Evolutionary conservation across 2,888 invertebrate species (phyloP).

Genomic region (Drosophila peninsularis): DNA sequence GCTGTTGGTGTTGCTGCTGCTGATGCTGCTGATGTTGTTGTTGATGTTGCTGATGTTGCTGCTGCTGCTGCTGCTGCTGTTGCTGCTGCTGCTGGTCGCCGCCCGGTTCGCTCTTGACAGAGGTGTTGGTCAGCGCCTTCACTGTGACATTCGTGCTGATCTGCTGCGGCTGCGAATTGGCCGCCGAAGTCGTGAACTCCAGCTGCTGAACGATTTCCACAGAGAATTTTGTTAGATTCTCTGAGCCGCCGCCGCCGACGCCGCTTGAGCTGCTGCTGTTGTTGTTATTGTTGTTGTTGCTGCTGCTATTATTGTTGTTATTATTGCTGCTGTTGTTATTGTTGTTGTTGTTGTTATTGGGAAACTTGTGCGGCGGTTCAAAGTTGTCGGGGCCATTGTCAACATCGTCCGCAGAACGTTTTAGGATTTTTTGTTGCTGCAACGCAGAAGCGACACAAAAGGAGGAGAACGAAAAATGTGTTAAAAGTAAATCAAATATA

Average conservation of each 20-base stretch:
- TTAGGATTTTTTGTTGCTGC: slow-evolving; percentile 94
- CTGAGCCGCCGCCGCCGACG: slow-evolving; percentile 78
- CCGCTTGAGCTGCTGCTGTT: slow-evolving; percentile 55
- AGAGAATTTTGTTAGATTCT: slow-evolving; percentile 90
- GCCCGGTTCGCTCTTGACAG: slow-evolving; percentile 84
- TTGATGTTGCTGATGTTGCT: slow-evolving; percentile 33
- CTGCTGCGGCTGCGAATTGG: slow-evolving; percentile 94
- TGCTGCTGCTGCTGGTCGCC: slow-evolving; percentile 48
- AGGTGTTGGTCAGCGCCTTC: slow-evolving; percentile 90
- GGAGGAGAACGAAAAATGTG: not conserved
- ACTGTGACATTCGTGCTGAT: slow-evolving; percentile 97
- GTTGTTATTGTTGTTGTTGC: slow-evolving; percentile 39
- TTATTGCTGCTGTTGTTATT: slow-evolving; percentile 75
- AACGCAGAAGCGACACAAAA: slow-evolving; percentile 36
- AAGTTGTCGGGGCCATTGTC: slow-evolving; percentile 85
- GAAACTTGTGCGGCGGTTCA: slow-evolving; percentile 92
- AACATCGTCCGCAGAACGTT: slow-evolving; percentile 89
- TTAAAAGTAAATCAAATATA: slow-evolving; percentile 13
- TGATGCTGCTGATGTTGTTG: slow-evolving; percentile 38
- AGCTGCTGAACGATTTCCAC: slow-evolving; percentile 96
- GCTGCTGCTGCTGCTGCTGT: slow-evolving; percentile 30
- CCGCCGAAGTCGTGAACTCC: slow-evolving; percentile 94
- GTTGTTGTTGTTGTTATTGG: slow-evolving; percentile 84
- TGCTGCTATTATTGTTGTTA: slow-evolving; percentile 44
- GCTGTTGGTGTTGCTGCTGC: slow-evolving; percentile 34